phyloP scores from a whole-genome alignment of 2,888 invertebrate species.

The Drosophila siamana region DNA sequence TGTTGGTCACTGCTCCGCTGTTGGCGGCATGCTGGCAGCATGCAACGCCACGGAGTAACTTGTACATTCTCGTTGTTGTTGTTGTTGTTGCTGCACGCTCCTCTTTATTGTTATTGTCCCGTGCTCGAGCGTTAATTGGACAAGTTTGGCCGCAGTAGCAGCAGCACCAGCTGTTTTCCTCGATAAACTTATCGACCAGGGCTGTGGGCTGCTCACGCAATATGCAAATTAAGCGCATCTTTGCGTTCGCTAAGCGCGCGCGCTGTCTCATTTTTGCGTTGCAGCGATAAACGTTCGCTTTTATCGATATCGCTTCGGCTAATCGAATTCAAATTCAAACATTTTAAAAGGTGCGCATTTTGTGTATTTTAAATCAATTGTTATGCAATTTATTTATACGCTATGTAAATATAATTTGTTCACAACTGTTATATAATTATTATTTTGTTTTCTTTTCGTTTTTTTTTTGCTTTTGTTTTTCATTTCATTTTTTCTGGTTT shows the following conservation, averaged over 20 bases:
- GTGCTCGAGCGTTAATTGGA: slow-evolving; percentile 30
- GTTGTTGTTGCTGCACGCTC: neutral
- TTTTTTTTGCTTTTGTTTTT: slow-evolving; percentile 30
- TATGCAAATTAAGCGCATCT: neutral
- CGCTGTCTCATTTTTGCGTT: neutral
- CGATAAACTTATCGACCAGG: slow-evolving; percentile 19
- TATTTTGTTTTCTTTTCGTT: slow-evolving; percentile 43
- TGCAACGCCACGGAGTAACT: slow-evolving; percentile 60
- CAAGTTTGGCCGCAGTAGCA: slow-evolving; percentile 4
- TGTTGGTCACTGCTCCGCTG: slow-evolving; percentile 40
- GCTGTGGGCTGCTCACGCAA: neutral
- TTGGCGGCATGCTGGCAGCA: slow-evolving; percentile 53
- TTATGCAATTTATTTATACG: slow-evolving; percentile 81
- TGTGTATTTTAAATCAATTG: slow-evolving; percentile 75
- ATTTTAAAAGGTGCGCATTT: slow-evolving; percentile 14
- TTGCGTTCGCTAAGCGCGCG: neutral
- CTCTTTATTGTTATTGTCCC: slow-evolving; percentile 39
- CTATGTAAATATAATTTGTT: slow-evolving; percentile 78
- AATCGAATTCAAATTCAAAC: neutral
- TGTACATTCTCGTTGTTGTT: slow-evolving; percentile 35
- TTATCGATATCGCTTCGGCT: neutral
- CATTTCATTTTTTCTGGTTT: slow-evolving; percentile 26
- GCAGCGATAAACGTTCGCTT: neutral
- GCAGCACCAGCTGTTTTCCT: slow-evolving; percentile 1
- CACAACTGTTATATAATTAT: slow-evolving; percentile 79